Conservation (phyloP, 2,797 vertebrate genomes). For the Rhinogobio ventralis region DNA sequence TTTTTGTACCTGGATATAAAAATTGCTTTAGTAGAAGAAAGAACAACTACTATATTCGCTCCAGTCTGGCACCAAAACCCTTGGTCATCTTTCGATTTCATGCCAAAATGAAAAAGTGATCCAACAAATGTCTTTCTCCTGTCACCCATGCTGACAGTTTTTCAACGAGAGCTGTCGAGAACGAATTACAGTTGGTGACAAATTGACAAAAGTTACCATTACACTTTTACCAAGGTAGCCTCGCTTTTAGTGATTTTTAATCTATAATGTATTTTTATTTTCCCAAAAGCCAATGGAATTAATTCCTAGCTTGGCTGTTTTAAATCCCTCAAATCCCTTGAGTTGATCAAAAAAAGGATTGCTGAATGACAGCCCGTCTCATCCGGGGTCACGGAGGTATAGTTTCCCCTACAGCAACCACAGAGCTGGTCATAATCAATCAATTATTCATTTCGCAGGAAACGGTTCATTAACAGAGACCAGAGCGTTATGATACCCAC, state of each 20-base stretch:
- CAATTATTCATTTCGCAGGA: conserved; percentile 46
- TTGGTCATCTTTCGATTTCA: neutral
- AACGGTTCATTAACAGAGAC: conserved; percentile 37
- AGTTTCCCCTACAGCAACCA: conserved; percentile 5
- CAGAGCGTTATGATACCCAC: conserved; percentile 20
- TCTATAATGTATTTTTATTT: neutral
- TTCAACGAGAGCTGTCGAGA: neutral
- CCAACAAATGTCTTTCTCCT: neutral
- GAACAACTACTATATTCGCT: neutral
- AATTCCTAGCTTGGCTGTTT: neutral
- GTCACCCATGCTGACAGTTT: neutral
- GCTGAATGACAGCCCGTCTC: conserved; percentile 31
- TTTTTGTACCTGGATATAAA: neutral
- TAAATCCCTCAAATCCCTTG: conserved; percentile 23
- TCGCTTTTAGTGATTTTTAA: neutral
- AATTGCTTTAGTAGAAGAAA: neutral
- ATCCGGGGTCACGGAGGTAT: conserved; percentile 17
- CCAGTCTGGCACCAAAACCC: neutral
- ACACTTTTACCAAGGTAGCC: neutral
- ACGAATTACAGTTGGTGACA: neutral
- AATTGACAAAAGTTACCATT: neutral
- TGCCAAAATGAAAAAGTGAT: neutral
- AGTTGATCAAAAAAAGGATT: conserved; percentile 16
- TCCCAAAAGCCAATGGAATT: neutral
- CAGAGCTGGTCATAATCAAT: conserved; percentile 37